Base-by-base conservation (phyloP, 2,888 invertebrate species). In the Andrena flavipes region DNA sequence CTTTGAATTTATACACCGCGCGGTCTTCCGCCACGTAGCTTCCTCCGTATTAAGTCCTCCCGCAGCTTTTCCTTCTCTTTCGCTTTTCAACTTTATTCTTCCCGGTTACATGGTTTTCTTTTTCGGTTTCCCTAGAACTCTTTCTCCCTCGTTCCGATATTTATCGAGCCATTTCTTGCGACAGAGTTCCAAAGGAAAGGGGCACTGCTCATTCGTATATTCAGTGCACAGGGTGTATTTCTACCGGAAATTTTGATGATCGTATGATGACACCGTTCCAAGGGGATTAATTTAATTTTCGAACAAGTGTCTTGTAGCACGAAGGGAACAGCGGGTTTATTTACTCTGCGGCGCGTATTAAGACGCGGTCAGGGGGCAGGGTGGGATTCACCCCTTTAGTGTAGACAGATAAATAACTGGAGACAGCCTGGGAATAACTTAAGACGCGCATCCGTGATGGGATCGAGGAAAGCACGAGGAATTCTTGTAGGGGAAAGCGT, bases 291-390 rank as follows among this genome's bases (percentile, higher is more conserved):
- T 86, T 76, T 76, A 80, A 74, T 74, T 76, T 74, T 68, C 64
- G 35, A 75, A 69, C 49, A 62, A 63, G 51, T 33, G 54, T 72
- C 8, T 4, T 56, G 64, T 20, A 13, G n/a, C 16, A 16, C 56
- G 23, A 56, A 56, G 48, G 29, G 51, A 20, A 51, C 42, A 48
- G 42, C 81, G 80, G 89, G 90, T 93, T 93, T 93, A 93, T 93
- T 93, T 93, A 93, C 92, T 91, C 91, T 90, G 92, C 83, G 92
- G 92, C 91, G 90, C 88, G 89, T 92, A 93, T 92, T 91, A 92
- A 93, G 91, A 93, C 89, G 91, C 90, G 93, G 92, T 92, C 84
- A 87, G 84, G 82, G 77, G 48, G 29, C 76, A 79, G 80, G 88
- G 89, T 85, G 87, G 88, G 87, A 91, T 90, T 91, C 90, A 90